A percentile compares a stretch with the other conserved stretches of the same genome.
Conservation (phyloP, 2,113 vertebrate species). For the Baryphthengus martii region DNA sequence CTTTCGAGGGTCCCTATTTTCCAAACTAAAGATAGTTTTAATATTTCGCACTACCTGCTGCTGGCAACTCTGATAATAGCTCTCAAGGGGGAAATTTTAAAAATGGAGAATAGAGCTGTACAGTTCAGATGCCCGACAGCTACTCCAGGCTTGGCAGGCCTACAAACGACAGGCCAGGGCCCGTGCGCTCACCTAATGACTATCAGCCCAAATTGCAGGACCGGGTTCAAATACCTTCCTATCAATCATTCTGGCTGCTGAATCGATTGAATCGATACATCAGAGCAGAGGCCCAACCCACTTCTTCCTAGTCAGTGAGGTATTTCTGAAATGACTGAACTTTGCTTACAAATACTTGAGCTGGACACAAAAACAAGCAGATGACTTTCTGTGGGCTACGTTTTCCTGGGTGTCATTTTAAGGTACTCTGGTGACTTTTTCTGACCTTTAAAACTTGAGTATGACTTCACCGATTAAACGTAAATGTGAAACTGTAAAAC, state of each 20-base stretch:
- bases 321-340: not conserved
- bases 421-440: not conserved
- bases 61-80: not conserved
- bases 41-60: not conserved
- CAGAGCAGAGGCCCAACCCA: not conserved
- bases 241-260: not conserved
- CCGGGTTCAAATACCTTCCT: not conserved
- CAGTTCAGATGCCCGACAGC: not conserved
- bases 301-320: not conserved
- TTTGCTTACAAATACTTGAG: not conserved
- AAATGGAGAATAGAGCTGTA: not conserved
- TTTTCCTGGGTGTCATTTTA: not conserved
- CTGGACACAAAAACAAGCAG: not conserved
- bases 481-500: not conserved
- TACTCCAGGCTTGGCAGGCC: not conserved
- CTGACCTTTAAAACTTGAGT: not conserved
- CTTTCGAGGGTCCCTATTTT: not conserved
- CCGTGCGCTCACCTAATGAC: fast-evolving
- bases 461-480: not conserved
- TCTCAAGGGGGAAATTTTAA: not conserved
- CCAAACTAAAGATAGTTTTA: not conserved
- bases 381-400: not conserved
- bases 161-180: not conserved
- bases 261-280: not conserved
- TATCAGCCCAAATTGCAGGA: not conserved